A percentile compares a stretch with the other conserved stretches of the same genome.
Evolutionary conservation across 2,888 invertebrate species (phyloP).

Genomic region (Apamea monoglypha): DNA sequence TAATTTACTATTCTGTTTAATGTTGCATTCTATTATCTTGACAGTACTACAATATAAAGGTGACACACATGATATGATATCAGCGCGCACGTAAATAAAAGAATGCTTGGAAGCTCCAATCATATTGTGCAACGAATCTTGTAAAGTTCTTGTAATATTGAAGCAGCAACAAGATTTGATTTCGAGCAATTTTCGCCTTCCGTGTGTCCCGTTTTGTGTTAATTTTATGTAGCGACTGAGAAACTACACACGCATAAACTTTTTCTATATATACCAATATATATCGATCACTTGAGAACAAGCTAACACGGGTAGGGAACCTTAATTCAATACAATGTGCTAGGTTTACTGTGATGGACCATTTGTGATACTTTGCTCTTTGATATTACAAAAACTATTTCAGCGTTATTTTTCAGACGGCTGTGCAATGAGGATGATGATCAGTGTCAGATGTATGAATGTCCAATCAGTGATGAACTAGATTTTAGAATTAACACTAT

Average conservation of each 20-base stretch:
- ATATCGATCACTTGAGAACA: constrained; percentile 52
- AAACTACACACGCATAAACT: constrained; percentile 86
- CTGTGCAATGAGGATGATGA: constrained; percentile 88
- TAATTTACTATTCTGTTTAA: constrained; percentile 76
- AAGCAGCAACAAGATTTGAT: constrained; percentile 88
- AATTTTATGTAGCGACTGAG: constrained; percentile 83
- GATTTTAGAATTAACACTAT: constrained; percentile 88
- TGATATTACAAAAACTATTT: constrained; percentile 89
- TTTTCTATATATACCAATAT: constrained; percentile 48
- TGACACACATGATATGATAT: constrained; percentile 83
- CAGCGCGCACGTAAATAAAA: constrained; percentile 85
- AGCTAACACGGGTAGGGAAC: constrained; percentile 59
- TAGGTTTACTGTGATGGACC: constrained; percentile 56
- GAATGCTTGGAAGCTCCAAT: constrained; percentile 90
- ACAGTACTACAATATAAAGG: constrained; percentile 87
- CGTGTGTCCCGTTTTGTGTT: constrained; percentile 88
- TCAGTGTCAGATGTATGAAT: constrained; percentile 89
- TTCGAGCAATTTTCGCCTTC: constrained; percentile 86
- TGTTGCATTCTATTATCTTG: constrained; percentile 67
- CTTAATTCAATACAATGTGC: constrained; percentile 70
- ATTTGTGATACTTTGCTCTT: constrained; percentile 81
- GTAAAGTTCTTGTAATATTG: constrained; percentile 90
- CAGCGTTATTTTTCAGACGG: constrained; percentile 88
- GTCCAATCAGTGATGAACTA: constrained; percentile 87
- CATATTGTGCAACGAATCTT: constrained; percentile 91